Conservation (phyloP, 2,797 vertebrate species). For the Gouania willdenowi region DNA sequence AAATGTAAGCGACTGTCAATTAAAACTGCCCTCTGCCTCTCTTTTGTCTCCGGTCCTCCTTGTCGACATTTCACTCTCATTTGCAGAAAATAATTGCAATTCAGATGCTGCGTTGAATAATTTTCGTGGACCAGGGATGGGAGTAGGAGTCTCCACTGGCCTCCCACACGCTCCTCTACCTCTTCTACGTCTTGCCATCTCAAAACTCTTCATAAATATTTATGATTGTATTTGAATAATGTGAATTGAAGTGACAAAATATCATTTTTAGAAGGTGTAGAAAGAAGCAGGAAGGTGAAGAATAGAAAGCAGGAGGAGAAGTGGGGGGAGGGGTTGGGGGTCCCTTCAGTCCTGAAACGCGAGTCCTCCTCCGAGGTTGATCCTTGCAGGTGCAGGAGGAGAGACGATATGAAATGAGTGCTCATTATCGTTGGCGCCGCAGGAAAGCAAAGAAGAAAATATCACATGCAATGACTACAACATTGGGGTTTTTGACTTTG, state of each 20-base stretch:
- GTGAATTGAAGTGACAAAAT: conserved; percentile 62
- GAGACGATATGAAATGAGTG: conserved; percentile 5
- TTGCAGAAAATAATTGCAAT: conserved; percentile 52
- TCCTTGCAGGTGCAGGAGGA: neutral
- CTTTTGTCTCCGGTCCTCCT: neutral
- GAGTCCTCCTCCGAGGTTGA: conserved; percentile 4
- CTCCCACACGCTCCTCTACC: conserved; percentile 26
- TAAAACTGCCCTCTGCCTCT: conserved; percentile 16
- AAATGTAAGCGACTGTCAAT: conserved; percentile 29
- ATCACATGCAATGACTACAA: neutral
- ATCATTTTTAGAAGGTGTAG: conserved; percentile 45
- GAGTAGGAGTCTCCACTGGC: conserved; percentile 39
- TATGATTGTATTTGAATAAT: conserved; percentile 69
- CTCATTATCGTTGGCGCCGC: neutral
- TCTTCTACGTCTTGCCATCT: conserved; percentile 37
- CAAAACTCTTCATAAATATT: conserved; percentile 55
- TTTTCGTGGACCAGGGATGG: conserved; percentile 50
- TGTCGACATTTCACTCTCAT: conserved; percentile 26
- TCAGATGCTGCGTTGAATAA: conserved; percentile 53
- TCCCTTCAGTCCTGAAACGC: conserved; percentile 16
- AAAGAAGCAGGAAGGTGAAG: conserved; percentile 41
- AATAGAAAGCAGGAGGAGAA: conserved; percentile 28
- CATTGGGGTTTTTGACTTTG: neutral
- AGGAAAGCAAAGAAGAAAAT: too few relatives aligned
- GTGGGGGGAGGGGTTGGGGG: conserved; percentile 15